Evolutionary conservation across 1,140 invertebrate species (phyloP).

Genomic region (Panagrolaimus sp.): DNA sequence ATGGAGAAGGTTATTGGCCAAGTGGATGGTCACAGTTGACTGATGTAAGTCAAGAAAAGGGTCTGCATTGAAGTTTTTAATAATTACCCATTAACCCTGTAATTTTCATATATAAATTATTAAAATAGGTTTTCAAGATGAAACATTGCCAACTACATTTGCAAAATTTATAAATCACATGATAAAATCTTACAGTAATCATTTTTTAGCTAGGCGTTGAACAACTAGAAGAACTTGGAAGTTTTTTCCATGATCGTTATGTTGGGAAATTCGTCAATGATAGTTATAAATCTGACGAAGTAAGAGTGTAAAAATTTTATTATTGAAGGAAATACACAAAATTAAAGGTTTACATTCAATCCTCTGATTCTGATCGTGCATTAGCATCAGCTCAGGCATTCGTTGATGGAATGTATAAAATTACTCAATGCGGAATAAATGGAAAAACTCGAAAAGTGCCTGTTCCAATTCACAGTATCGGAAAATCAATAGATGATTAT

Average conservation of each 20-base stretch:
- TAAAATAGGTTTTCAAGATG: no score
- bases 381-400: slow-evolving; percentile 31
- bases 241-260: slow-evolving; percentile 27
- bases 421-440: slow-evolving; percentile 69
- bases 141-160: no score
- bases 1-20: slow-evolving; percentile 69
- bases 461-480: no score
- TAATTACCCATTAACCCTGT: no score
- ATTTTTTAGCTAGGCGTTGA: slow-evolving; percentile 62
- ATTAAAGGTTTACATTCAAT: slow-evolving; percentile 31
- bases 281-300: slow-evolving; percentile 15
- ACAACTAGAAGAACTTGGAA: slow-evolving; percentile 24
- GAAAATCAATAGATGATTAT: slow-evolving; percentile 15
- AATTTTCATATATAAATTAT: no score
- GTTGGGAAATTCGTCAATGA: slow-evolving; percentile 14
- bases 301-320: not conserved
- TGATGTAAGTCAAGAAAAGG: slow-evolving; percentile 67
- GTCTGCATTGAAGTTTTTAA: no score
- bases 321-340: no score
- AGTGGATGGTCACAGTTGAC: slow-evolving; percentile 73
- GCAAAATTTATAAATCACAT: not conserved
- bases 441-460: slow-evolving; percentile 70
- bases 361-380: slow-evolving; percentile 30
- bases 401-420: slow-evolving; percentile 28
- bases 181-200: not conserved